phyloP scores from a whole-genome alignment of 2,113 vertebrate species.

The Speoplatyrhinus poulsoni region DNA sequence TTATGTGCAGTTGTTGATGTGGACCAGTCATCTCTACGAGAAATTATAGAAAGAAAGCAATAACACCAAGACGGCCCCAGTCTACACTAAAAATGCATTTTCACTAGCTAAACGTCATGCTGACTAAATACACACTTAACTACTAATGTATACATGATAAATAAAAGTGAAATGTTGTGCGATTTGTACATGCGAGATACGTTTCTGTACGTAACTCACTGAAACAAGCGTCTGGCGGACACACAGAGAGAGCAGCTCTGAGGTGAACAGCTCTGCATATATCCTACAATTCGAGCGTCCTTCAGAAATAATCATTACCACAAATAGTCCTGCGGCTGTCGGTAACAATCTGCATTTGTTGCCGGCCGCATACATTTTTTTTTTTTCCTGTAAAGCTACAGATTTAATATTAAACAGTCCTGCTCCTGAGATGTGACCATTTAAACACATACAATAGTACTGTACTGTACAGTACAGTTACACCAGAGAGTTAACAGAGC shows the following conservation, averaged over 20 bases:
- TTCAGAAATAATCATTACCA: conserved; percentile 70
- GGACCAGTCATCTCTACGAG: too few relatives aligned
- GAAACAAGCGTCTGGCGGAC: conserved; percentile 54
- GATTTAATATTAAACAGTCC: conserved; percentile 63
- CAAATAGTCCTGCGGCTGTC: conserved; percentile 72
- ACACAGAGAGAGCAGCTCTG: conserved; percentile 59
- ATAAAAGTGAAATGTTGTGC: not conserved
- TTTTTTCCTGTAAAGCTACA: conserved; percentile 25
- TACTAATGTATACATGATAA: not conserved
- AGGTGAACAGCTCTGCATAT: conserved; percentile 57
- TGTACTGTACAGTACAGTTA: too few relatives aligned
- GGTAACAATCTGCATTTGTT: conserved; percentile 62
- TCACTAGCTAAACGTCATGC: too few relatives aligned
- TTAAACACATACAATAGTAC: conserved; percentile 38
- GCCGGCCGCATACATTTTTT: conserved; percentile 2
- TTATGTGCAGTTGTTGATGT: too few relatives aligned
- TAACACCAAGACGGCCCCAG: too few relatives aligned
- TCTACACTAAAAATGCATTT: too few relatives aligned
- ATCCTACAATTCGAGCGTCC: conserved; percentile 46
- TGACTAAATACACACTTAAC: too few relatives aligned
- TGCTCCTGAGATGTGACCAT: conserved; percentile 53
- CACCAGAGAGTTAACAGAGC: too few relatives aligned
- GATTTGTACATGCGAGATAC: conserved; percentile 23
- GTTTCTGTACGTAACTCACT: conserved; percentile 39
- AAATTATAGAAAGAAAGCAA: too few relatives aligned